These are phyloP conservation scores for Arvicanthis niloticus DNA, from an alignment of 2,113 vertebrate species.

Conservation along the genomic window DNA sequence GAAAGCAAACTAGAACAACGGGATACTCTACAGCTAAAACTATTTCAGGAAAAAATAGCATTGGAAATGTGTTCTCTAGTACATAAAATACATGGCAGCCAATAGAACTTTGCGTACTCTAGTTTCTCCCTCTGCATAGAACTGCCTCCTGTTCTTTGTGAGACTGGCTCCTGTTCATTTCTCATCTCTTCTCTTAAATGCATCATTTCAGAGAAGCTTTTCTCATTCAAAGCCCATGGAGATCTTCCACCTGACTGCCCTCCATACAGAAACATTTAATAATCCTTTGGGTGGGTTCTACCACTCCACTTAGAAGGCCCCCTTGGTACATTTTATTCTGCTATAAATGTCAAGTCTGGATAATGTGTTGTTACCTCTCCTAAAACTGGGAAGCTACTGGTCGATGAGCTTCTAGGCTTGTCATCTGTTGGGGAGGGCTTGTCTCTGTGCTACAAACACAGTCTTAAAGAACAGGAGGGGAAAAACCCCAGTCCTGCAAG, in stretches of 20 bases:
- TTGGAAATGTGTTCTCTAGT: not conserved
- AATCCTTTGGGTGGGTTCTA: conserved; percentile 3
- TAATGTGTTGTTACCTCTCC: not conserved
- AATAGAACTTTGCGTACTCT: not conserved
- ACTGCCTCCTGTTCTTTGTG: not conserved
- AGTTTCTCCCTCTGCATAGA: not conserved
- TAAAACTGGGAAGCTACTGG: not conserved
- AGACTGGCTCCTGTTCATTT: not conserved
- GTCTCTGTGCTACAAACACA: not conserved
- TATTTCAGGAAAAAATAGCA: not conserved
- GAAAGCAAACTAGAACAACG: not conserved
- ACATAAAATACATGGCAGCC: not conserved
- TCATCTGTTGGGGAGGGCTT: not conserved
- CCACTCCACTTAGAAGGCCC: not conserved
- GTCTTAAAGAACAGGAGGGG: not conserved
- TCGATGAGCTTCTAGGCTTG: not conserved
- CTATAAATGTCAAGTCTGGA: not conserved
- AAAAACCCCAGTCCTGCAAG: not conserved
- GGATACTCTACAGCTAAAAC: conserved; percentile 6
- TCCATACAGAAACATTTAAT: not conserved
- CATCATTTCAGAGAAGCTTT: not conserved
- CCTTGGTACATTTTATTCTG: not conserved
- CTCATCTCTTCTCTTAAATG: not conserved
- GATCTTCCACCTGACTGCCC: not conserved
- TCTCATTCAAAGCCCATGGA: not conserved